Conservation (phyloP, 2,113 vertebrate genomes). For the Channa maculata region DNA sequence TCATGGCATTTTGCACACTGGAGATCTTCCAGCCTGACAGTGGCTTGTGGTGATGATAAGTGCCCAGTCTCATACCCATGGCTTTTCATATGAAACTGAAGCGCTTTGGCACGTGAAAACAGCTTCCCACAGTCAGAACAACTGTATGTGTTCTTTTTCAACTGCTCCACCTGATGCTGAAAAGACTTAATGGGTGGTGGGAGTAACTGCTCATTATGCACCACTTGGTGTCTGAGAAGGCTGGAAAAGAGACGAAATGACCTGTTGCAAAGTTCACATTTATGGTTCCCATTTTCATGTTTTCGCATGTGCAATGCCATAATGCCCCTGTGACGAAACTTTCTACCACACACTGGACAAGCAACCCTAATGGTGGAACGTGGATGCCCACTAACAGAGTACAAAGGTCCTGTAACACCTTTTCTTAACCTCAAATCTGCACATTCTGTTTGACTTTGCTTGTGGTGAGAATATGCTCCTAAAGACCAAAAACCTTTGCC, state of each 20-base stretch:
- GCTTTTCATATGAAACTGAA: slow-evolving; percentile 86
- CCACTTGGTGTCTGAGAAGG: slow-evolving; percentile 81
- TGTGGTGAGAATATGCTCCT: slow-evolving; percentile 84
- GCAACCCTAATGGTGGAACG: slow-evolving; percentile 65
- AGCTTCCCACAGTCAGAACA: slow-evolving; percentile 84
- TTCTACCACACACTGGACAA: slow-evolving; percentile 79
- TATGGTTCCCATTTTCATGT: slow-evolving; percentile 79
- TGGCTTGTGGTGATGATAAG: slow-evolving; percentile 51
- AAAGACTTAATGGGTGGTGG: slow-evolving; percentile 82
- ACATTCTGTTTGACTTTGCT: slow-evolving; percentile 76
- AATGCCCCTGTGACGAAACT: slow-evolving; percentile 77
- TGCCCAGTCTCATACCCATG: slow-evolving; percentile 80
- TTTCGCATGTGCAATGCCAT: slow-evolving; percentile 79
- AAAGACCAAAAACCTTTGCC: slow-evolving; percentile 86
- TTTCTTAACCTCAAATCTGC: slow-evolving; percentile 65
- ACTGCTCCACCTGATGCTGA: slow-evolving; percentile 82
- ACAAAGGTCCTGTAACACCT: slow-evolving; percentile 32
- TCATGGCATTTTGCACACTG: slow-evolving; percentile 74
- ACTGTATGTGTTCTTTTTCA: slow-evolving; percentile 82
- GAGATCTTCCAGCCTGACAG: slow-evolving; percentile 35
- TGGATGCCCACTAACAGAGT: slow-evolving; percentile 55
- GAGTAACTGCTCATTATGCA: slow-evolving; percentile 70
- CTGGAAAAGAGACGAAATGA: slow-evolving; percentile 83
- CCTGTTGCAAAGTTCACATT: slow-evolving; percentile 80
- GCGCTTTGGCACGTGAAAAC: slow-evolving; percentile 83